Conservation (phyloP, 1,140 invertebrate species). For the Drosophila equinoxialis region DNA sequence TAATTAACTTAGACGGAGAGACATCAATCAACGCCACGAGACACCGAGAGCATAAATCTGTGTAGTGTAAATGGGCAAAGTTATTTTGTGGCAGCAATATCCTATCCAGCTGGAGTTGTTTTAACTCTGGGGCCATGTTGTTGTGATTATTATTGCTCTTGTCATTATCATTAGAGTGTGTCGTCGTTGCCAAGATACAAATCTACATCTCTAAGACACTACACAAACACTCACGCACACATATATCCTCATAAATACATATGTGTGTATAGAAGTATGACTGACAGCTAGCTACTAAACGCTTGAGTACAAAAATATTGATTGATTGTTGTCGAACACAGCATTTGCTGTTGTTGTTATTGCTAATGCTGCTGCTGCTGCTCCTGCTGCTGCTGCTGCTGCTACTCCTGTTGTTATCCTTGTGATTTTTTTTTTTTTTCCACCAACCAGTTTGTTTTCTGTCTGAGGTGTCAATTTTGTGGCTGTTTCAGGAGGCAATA, state of each 20-base stretch:
- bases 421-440: slow-evolving; percentile 22
- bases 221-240: slow-evolving; percentile 16
- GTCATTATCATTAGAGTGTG: slow-evolving; percentile 77
- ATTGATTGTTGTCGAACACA: slow-evolving; percentile 76
- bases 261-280: slow-evolving; percentile 33
- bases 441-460: slow-evolving; percentile 42
- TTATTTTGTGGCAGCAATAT: slow-evolving; percentile 37
- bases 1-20: slow-evolving; percentile 71
- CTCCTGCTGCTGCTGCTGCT: slow-evolving; percentile 2
- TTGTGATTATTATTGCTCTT: slow-evolving; percentile 73
- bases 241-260: slow-evolving; percentile 24
- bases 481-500: slow-evolving; percentile 48
- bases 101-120: slow-evolving; percentile 13
- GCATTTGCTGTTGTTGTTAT: slow-evolving; percentile 12
- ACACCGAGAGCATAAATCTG: slow-evolving; percentile 61
- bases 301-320: slow-evolving; percentile 75
- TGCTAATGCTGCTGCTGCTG: slow-evolving; percentile 6
- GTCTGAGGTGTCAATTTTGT: slow-evolving; percentile 70
- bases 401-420: slow-evolving; percentile 14
- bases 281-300: slow-evolving; percentile 63
- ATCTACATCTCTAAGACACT: slow-evolving; percentile 48
- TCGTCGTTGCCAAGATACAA: slow-evolving; percentile 37
- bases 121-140: slow-evolving; percentile 35
- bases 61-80: slow-evolving; percentile 71
- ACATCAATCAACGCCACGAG: slow-evolving; percentile 66